Conservation (phyloP, 2,797 vertebrate species). For the Botia kubotai region DNA sequence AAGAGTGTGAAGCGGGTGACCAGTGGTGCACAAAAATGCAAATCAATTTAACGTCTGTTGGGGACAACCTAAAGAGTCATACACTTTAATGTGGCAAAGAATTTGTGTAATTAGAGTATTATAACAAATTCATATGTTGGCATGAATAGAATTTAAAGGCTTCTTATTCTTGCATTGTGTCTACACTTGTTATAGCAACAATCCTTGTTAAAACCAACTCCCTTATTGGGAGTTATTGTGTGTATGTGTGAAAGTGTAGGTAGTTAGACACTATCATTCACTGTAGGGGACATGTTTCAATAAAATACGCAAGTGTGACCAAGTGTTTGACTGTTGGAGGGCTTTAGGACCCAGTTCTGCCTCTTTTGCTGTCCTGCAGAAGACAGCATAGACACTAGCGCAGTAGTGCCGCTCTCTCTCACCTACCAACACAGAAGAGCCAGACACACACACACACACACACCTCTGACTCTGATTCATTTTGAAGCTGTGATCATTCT, state of each 20-base stretch:
- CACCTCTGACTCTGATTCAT: slow-evolving; percentile 21
- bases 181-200: not conserved
- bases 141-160: not conserved
- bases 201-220: too few relatives aligned
- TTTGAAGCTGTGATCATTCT: slow-evolving; percentile 12
- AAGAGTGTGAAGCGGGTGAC: not conserved
- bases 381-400: slow-evolving; percentile 83
- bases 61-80: not conserved
- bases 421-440: slow-evolving; percentile 55
- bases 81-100: not conserved
- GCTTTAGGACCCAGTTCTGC: slow-evolving; percentile 89
- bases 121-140: not conserved
- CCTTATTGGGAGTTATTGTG: too few relatives aligned
- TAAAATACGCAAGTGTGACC: slow-evolving; percentile 37
- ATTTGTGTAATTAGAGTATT: not conserved
- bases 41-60: not conserved
- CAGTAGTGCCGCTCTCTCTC: slow-evolving; percentile 77
- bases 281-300: not conserved
- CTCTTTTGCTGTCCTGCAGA: slow-evolving; percentile 76
- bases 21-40: not conserved
- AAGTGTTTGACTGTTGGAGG: slow-evolving; percentile 52
- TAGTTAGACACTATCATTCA: too few relatives aligned
- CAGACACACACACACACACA: slow-evolving; percentile 39
- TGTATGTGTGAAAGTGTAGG: not conserved
- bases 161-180: not conserved